phyloP scores from a whole-genome alignment of 2,113 vertebrate species.

The Brachionichthys hirsutus region DNA sequence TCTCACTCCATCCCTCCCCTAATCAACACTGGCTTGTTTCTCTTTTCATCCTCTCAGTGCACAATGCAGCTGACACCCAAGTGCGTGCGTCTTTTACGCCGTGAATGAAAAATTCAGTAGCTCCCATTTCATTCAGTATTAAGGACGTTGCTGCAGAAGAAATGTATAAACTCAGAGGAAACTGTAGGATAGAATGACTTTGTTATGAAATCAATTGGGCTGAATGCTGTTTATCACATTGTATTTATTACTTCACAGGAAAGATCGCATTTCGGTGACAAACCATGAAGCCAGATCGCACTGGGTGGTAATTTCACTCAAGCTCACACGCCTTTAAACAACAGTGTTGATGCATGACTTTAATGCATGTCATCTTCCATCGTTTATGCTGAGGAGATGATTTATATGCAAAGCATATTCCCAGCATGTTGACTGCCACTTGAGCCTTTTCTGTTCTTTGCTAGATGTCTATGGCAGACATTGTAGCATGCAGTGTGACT shows the following conservation, averaged over 20 bases:
- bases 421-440: background rate
- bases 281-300: conserved; percentile 4
- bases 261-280: conserved; percentile 8
- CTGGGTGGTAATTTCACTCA: conserved; percentile 13
- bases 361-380: background rate
- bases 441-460: background rate
- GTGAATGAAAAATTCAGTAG: conserved; percentile 59
- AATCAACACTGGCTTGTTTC: conserved; percentile 66
- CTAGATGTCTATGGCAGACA: conserved; percentile 29
- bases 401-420: too few relatives aligned
- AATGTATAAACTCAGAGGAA: conserved; percentile 8
- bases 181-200: conserved; percentile 12
- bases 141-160: conserved; percentile 1
- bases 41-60: conserved; percentile 61
- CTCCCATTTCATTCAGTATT: conserved; percentile 33
- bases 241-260: conserved; percentile 7
- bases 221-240: conserved; percentile 9
- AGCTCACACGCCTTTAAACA: background rate
- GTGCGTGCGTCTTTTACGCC: conserved; percentile 55
- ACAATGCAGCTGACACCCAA: conserved; percentile 60
- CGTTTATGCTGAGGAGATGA: background rate
- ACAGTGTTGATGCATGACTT: background rate
- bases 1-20: conserved; percentile 62
- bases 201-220: conserved; percentile 2
- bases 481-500: conserved; percentile 25